Evolutionary conservation across 2,113 vertebrate genomes (phyloP).

Genomic region (Periophthalmus modestus): DNA sequence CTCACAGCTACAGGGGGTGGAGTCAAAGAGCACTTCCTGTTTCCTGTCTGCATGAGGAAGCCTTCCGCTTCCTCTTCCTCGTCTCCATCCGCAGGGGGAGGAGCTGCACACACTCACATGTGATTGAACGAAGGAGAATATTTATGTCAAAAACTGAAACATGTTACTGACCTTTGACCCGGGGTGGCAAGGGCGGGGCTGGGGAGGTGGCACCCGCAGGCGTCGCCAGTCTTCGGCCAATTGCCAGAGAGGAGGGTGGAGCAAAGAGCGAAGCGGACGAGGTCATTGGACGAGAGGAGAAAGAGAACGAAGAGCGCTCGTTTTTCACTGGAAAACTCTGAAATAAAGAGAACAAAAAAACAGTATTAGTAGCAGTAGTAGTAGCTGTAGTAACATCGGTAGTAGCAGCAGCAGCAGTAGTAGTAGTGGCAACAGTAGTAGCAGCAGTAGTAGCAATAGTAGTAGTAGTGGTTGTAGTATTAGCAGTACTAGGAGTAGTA

Average conservation of each 20-base stretch:
- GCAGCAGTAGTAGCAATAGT: not conserved
- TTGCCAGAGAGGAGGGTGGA: constrained; percentile 51
- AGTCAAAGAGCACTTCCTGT: constrained; percentile 38
- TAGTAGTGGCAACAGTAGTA: not conserved
- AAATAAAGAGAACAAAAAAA: not conserved
- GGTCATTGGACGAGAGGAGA: constrained; percentile 1
- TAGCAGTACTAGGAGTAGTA: constrained; percentile 2
- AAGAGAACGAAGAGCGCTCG: not conserved
- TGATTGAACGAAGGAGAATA: not conserved
- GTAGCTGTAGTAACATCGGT: not conserved
- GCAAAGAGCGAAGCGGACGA: constrained; percentile 13
- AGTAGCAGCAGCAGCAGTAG: not conserved
- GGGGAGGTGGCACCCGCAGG: constrained; percentile 62
- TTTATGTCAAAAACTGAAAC: not conserved
- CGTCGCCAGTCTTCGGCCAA: constrained; percentile 1
- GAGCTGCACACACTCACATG: constrained; percentile 20
- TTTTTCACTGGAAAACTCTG: constrained; percentile 4
- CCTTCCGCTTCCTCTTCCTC: constrained; percentile 56
- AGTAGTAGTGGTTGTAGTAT: not conserved
- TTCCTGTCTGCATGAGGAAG: constrained; percentile 53
- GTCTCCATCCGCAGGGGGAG: constrained; percentile 39
- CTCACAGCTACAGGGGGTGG: constrained; percentile 44
- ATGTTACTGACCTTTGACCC: constrained; percentile 54
- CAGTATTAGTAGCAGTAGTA: not conserved
- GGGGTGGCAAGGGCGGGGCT: constrained; percentile 63